Evolutionary conservation across 2,113 vertebrate species (phyloP).

Genomic region (Scopus umbretta): DNA sequence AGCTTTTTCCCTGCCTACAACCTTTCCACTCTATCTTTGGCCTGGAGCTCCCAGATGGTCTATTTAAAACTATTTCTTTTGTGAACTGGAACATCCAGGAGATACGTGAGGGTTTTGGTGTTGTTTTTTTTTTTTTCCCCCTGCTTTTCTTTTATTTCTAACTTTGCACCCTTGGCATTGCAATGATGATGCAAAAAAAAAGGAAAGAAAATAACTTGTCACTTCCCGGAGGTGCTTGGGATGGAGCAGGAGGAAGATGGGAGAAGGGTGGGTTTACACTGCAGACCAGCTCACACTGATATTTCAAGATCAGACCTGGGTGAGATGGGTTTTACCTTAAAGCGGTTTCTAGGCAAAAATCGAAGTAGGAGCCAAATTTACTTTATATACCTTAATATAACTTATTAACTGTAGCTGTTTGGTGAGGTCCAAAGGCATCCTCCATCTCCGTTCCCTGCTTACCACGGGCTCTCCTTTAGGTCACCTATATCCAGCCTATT

Average conservation of each 20-base stretch:
- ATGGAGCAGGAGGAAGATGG: neutral
- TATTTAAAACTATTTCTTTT: neutral
- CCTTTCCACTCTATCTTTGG: neutral
- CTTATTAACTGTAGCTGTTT: neutral
- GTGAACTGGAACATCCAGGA: neutral
- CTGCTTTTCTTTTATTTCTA: neutral
- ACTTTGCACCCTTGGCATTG: no score
- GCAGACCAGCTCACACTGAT: neutral
- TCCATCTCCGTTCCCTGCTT: neutral
- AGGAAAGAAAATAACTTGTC: neutral
- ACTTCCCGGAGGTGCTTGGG: neutral
- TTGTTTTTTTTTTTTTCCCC: neutral
- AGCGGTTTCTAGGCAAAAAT: neutral
- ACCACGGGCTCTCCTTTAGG: neutral
- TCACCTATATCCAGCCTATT: neutral
- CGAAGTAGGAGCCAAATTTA: neutral
- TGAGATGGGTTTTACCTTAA: neutral
- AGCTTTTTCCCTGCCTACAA: neutral
- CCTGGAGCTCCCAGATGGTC: neutral
- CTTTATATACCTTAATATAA: no score
- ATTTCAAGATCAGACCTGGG: neutral
- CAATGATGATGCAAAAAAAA: accelerated
- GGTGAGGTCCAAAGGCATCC: neutral
- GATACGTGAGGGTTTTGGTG: neutral
- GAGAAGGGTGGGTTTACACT: neutral